Evolutionary conservation across 2,797 vertebrate species (phyloP).

Genomic region (Simalia tracyae): DNA sequence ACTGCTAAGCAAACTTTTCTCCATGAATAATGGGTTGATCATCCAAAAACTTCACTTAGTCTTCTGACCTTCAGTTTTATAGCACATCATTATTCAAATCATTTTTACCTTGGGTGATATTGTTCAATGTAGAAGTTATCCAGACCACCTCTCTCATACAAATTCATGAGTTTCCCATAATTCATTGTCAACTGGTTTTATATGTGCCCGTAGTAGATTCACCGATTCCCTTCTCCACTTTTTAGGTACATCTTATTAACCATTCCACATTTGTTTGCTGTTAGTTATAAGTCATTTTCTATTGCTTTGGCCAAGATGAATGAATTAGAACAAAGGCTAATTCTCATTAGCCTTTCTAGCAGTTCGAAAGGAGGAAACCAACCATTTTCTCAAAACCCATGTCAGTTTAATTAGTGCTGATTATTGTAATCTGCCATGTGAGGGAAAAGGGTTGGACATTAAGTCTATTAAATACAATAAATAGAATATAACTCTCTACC

Average conservation of each 20-base stretch:
- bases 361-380: background rate
- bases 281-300: background rate
- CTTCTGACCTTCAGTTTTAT: background rate
- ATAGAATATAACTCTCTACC: background rate
- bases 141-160: background rate
- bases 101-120: background rate
- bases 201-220: background rate
- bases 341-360: background rate
- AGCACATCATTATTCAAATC: background rate
- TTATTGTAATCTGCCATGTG: background rate
- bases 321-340: background rate
- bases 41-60: background rate
- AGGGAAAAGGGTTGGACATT: background rate
- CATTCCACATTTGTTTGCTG: background rate
- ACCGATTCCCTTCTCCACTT: background rate
- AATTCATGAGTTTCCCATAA: background rate
- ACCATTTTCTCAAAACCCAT: background rate
- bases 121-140: background rate
- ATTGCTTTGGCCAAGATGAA: background rate
- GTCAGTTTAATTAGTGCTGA: background rate
- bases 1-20: background rate
- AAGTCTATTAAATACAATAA: background rate
- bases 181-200: background rate
- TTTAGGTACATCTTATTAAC: background rate
- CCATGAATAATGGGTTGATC: background rate